Evolutionary conservation across 2,113 vertebrate genomes (phyloP), one percentile per base, ranked within the genome.

Genomic region (Lagenorhynchus albirostris): DNA sequence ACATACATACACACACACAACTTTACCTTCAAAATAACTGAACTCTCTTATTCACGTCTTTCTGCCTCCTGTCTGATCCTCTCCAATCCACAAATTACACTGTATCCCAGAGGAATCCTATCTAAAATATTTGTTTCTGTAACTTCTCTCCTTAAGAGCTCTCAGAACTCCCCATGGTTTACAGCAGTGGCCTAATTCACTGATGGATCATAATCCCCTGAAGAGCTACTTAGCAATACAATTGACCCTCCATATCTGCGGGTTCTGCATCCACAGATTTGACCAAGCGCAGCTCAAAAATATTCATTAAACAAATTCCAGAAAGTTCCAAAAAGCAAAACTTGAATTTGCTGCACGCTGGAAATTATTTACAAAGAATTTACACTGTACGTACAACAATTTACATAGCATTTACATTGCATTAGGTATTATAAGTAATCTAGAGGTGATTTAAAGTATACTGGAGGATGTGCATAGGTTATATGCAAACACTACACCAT

Each of bases 41-140:
- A 87, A 63, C 62, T 90, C 1, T 58, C 26, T 84, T 67, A 82
- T 62, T 91, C 60, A 77, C 82, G 23, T 73, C 26, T 60, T 86
- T 83, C 70, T 94, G 83, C 6, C 92, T 89, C 53, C 31, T 93
- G 2, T 89, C 31, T 63, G 44, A 68, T 79, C 26, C 38, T 96
- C 12, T 82, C 18, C 67, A 93, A 80, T 87, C 70, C 18, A 95
- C 68, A 91, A 77, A 77, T 63, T 53, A 60, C 50, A 80, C 4
- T 68, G 33, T n/a, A 53, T 23, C 6, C 4, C 73, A 58, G 3
- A 44, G 5, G 1, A 87, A 84, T 70, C 6, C 33, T 93, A 26
- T n/a, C 15, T 70, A 84, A 96, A 92, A 80, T 7, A 94, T 85
- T 23, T 94, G 13, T 26, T 96, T 94, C 55, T 94, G 1, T 79